Evolutionary conservation across 2,888 invertebrate genomes (phyloP).

Genomic region (Endotricha flammealis): DNA sequence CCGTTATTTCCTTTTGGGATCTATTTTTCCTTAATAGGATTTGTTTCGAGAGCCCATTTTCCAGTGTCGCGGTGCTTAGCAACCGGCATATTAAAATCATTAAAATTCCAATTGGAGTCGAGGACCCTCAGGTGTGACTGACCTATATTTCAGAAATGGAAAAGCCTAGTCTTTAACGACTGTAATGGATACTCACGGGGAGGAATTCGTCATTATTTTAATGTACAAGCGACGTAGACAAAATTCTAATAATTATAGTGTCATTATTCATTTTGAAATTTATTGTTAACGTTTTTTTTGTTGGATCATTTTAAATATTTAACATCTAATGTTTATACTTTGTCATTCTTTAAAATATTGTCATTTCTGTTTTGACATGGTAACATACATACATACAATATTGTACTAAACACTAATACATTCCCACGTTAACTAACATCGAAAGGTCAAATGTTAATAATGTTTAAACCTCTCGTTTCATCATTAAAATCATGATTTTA

Average conservation of each 20-base stretch:
- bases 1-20: constrained; percentile 62
- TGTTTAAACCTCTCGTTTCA: too few relatives aligned
- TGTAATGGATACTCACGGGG: background rate
- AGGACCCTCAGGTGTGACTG: constrained; percentile 33
- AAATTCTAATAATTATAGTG: too few relatives aligned
- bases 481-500: background rate
- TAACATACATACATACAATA: too few relatives aligned
- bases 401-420: too few relatives aligned
- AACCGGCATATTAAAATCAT: constrained; percentile 44
- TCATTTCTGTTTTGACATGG: too few relatives aligned
- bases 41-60: constrained; percentile 51
- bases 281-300: too few relatives aligned
- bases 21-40: constrained; percentile 71
- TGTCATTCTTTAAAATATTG: too few relatives aligned
- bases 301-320: too few relatives aligned
- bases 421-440: background rate
- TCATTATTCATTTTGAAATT: too few relatives aligned
- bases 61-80: constrained; percentile 32
- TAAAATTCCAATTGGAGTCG: constrained; percentile 44
- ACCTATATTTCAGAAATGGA: constrained; percentile 13
- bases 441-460: background rate
- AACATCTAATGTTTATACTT: too few relatives aligned
- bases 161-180: constrained; percentile 4
- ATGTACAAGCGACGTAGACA: too few relatives aligned
- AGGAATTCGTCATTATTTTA: background rate